Evolutionary conservation across 2,113 vertebrate species (phyloP).

Genomic region (Campylomormyrus numenius): DNA sequence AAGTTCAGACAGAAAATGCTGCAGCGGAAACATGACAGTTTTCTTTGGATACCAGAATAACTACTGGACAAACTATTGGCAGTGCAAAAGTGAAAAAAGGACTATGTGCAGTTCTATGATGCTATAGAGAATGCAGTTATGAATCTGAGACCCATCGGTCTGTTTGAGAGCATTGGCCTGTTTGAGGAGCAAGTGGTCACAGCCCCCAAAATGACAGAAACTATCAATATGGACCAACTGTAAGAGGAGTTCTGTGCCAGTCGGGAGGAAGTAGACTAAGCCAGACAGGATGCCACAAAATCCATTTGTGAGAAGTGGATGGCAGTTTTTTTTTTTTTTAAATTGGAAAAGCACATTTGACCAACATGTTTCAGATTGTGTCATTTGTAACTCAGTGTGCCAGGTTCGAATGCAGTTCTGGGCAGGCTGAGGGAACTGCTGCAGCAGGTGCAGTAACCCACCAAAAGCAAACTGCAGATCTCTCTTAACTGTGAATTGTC

Average conservation of each 20-base stretch:
- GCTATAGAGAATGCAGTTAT: background rate
- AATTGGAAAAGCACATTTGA: background rate
- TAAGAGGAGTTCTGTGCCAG: background rate
- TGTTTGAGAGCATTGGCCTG: background rate
- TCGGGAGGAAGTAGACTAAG: background rate
- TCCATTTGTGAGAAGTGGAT: background rate
- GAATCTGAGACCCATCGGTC: background rate
- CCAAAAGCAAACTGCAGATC: background rate
- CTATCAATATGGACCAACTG: background rate
- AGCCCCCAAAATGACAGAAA: background rate
- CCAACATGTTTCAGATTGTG: background rate
- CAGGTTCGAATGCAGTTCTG: background rate
- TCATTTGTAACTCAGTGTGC: background rate
- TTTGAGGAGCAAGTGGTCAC: background rate
- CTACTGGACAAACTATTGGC: background rate
- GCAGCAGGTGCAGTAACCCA: background rate
- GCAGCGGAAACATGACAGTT: background rate
- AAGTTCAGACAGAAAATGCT: background rate
- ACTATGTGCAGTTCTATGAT: background rate
- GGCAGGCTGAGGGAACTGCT: background rate
- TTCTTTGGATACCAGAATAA: background rate
- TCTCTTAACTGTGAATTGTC: background rate
- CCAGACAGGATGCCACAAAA: background rate
- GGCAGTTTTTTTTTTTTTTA: background rate
- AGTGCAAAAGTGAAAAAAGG: background rate